These are phyloP conservation scores for Ranitomeya variabilis DNA, from an alignment of 2,113 vertebrate species.

Conservation along the genomic window DNA sequence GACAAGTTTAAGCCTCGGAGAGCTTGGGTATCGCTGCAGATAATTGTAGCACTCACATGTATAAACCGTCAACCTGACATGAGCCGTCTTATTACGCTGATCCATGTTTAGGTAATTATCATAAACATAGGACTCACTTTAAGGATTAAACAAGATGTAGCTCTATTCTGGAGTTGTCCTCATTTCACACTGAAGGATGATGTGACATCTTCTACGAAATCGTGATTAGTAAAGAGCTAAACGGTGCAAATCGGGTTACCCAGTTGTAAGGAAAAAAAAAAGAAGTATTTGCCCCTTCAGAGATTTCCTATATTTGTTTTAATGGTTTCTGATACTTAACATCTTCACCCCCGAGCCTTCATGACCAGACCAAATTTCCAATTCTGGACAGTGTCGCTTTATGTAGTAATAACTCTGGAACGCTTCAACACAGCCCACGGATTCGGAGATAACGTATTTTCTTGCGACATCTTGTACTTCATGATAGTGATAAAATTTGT, in stretches of 20 bases:
- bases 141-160: slow-evolving; percentile 15
- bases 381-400: too few species aligned
- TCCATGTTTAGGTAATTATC: slow-evolving; percentile 7
- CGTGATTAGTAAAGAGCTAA: neutral
- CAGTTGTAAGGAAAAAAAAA: neutral
- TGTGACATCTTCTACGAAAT: neutral
- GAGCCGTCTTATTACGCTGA: neutral
- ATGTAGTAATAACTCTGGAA: too few species aligned
- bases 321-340: too few species aligned
- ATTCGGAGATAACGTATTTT: too few species aligned
- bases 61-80: slow-evolving; percentile 20
- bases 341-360: too few species aligned
- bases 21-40: neutral
- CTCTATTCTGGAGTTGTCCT: neutral
- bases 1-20: slow-evolving; percentile 7
- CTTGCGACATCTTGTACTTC: too few species aligned
- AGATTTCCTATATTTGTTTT: too few species aligned
- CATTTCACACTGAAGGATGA: neutral
- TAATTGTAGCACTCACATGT: slow-evolving; percentile 11
- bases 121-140: slow-evolving; percentile 16
- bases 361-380: too few species aligned
- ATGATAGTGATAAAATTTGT: too few species aligned
- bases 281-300: neutral
- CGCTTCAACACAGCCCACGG: too few species aligned
- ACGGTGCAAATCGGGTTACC: too few species aligned